Evolutionary conservation across 2,113 vertebrate species (phyloP).

Genomic region (Ovis canadensis): DNA sequence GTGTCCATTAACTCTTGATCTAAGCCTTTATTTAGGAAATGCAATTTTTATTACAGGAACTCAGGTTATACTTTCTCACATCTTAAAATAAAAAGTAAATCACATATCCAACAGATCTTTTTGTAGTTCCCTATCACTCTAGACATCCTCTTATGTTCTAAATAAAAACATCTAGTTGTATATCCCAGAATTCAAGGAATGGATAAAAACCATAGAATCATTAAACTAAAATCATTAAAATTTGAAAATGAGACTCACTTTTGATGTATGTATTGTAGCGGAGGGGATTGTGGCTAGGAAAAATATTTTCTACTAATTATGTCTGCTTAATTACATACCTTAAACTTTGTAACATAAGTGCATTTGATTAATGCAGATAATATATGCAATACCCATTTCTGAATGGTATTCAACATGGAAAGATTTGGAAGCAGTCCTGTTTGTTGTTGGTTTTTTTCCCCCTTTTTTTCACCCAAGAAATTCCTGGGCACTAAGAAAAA

Average conservation of each 20-base stretch:
- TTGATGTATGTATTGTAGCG: neutral
- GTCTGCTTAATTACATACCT: neutral
- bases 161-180: neutral
- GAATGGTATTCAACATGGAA: neutral
- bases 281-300: neutral
- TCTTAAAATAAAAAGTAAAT: neutral
- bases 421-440: neutral
- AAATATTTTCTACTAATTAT: neutral
- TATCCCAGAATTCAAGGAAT: neutral
- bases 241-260: neutral
- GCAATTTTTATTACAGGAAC: neutral
- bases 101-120: neutral
- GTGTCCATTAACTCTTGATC: neutral
- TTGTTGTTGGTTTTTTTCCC: neutral
- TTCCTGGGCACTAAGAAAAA: neutral
- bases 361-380: neutral
- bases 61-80: neutral
- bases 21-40: neutral
- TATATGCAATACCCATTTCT: neutral
- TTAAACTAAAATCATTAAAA: neutral
- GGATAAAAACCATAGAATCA: neutral
- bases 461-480: neutral
- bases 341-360: neutral
- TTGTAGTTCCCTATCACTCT: neutral
- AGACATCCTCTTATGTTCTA: neutral